Evolutionary conservation across 1,140 invertebrate genomes (phyloP).

Genomic region (Anastatus disparis): DNA sequence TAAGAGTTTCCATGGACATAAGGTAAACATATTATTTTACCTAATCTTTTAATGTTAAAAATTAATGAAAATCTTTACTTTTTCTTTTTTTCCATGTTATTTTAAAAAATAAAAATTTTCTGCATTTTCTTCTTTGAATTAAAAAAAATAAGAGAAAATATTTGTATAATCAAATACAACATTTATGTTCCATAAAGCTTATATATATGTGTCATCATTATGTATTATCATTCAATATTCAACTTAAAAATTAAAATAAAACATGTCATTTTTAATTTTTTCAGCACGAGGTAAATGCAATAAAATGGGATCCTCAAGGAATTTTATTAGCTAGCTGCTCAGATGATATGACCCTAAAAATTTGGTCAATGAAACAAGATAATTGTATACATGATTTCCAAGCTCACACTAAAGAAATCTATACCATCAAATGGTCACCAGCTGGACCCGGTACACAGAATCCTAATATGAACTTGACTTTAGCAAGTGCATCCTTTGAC

Average conservation of each 20-base stretch:
- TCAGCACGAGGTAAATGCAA: slow-evolving; percentile 99
- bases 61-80: slow-evolving; percentile 6
- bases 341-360: slow-evolving; percentile 99
- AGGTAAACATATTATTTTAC: slow-evolving; percentile 73
- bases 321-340: slow-evolving; percentile 96
- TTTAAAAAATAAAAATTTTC: background rate
- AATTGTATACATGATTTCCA: slow-evolving; percentile 97
- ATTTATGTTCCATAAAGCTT: background rate
- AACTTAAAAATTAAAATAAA: no score
- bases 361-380: slow-evolving; percentile 99
- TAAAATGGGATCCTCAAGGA: slow-evolving; percentile 99
- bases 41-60: background rate
- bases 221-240: background rate
- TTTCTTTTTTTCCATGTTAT: background rate
- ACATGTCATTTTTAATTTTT: slow-evolving; percentile 47
- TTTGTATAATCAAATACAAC: background rate
- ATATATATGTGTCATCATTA: background rate
- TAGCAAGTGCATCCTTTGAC: slow-evolving; percentile 98
- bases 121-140: background rate
- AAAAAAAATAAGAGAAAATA: background rate
- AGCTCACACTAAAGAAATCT: slow-evolving; percentile 99
- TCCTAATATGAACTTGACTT: slow-evolving; percentile 95
- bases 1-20: slow-evolving; percentile 98
- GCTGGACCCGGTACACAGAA: slow-evolving; percentile 96
- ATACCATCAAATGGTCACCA: slow-evolving; percentile 99